A percentile compares a stretch with the other conserved stretches of the same genome.
These are phyloP conservation scores for Delphinapterus leucas DNA, from an alignment of 2,113 vertebrate genomes.

Conservation along the genomic window DNA sequence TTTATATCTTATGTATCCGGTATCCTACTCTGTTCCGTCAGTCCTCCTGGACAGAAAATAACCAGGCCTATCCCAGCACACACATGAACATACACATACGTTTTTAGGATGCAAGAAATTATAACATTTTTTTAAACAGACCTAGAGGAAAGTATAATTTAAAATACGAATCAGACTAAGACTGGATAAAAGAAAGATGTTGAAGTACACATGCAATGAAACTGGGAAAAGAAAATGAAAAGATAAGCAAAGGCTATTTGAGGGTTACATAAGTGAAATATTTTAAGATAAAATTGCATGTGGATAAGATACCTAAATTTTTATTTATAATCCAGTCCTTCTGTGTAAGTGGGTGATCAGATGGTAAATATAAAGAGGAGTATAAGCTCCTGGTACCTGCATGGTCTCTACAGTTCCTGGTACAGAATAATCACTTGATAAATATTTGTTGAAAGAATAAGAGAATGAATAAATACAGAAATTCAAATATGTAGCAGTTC, in stretches of 20 bases:
- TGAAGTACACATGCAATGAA: not conserved
- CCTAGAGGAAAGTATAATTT: not conserved
- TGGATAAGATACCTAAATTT: not conserved
- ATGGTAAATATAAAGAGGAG: not conserved
- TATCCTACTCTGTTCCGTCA: not conserved
- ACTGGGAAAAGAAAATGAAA: not conserved
- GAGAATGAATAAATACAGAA: not conserved
- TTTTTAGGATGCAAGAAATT: not conserved
- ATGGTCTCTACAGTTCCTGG: not conserved
- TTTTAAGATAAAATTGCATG: not conserved
- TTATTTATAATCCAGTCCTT: not conserved
- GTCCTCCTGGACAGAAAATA: not conserved
- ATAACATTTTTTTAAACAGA: not conserved
- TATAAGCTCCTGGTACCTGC: accelerated
- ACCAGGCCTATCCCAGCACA: not conserved
- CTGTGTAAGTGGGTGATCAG: not conserved
- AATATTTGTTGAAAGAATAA: not conserved
- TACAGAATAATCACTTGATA: not conserved
- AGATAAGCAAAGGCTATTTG: not conserved
- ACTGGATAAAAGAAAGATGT: not conserved
- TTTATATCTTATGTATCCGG: not conserved
- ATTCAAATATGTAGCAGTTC: not conserved
- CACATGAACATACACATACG: not conserved
- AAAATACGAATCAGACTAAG: not conserved
- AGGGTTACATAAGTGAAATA: not conserved